Percentiles rank a stretch among this genome's conserved stretches.
Evolutionary conservation across 2,797 vertebrate genomes (phyloP).

Genomic region (Syndactyla subalaris): DNA sequence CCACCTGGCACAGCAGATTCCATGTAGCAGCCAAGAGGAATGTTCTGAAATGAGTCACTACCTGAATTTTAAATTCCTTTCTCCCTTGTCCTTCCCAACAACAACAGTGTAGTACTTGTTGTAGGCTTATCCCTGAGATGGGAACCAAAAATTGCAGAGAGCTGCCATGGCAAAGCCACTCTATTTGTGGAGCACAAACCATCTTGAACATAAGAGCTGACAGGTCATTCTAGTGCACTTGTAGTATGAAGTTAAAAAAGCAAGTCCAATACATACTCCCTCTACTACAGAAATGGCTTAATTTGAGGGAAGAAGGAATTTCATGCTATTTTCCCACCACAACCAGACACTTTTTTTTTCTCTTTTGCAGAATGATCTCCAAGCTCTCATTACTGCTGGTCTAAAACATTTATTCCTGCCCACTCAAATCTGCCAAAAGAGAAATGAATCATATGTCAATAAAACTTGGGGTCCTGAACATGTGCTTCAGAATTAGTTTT

Average conservation of each 20-base stretch:
- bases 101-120: background rate
- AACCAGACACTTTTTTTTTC: background rate
- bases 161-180: background rate
- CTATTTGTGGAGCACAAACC: background rate
- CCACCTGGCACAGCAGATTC: background rate
- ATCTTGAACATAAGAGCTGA: background rate
- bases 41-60: background rate
- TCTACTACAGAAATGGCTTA: background rate
- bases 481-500: constrained; percentile 22
- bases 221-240: background rate
- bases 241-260: background rate
- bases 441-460: constrained; percentile 69
- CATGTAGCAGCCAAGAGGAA: background rate
- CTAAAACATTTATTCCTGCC: constrained; percentile 54
- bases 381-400: constrained; percentile 52
- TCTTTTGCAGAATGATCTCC: background rate
- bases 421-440: constrained; percentile 59
- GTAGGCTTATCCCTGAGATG: background rate
- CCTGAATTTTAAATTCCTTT: background rate
- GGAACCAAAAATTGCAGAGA: background rate
- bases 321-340: background rate
- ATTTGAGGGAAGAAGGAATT: background rate
- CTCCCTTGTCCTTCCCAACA: background rate
- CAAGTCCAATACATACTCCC: background rate
- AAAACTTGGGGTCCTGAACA: constrained; percentile 49